A percentile compares a stretch with the other conserved stretches of the same genome.
phyloP scores from a whole-genome alignment of 2,888 invertebrate species.

The Acleris literana region DNA sequence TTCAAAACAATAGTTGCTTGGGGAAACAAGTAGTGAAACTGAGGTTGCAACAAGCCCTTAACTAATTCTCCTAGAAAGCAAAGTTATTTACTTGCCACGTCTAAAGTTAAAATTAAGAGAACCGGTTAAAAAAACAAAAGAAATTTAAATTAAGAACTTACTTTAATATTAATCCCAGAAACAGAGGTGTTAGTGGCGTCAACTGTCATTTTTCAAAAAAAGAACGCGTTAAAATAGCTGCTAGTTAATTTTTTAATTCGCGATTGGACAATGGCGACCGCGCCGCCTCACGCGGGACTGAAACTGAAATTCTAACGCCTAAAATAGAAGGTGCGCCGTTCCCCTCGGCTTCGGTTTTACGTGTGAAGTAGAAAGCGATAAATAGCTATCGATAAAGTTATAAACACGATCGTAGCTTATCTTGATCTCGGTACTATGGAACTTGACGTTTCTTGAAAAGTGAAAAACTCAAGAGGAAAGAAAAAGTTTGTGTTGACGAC shows the following conservation, averaged over 20 bases:
- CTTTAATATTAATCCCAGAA: constrained; percentile 77
- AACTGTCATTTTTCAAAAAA: constrained; percentile 58
- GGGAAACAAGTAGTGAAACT: constrained; percentile 5
- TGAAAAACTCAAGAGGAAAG: neutral
- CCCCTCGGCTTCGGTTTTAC: constrained; percentile 61
- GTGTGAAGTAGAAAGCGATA: constrained; percentile 58
- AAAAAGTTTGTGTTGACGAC: no score
- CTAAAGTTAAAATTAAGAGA: neutral
- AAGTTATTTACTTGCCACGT: constrained; percentile 1
- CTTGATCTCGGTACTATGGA: constrained; percentile 16
- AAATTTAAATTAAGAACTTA: constrained; percentile 52
- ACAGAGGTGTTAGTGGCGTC: constrained; percentile 61
- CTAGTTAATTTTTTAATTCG: constrained; percentile 40
- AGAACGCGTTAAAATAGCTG: constrained; percentile 18
- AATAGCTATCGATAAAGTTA: constrained; percentile 42
- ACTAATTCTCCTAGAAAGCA: neutral
- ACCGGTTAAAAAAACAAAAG: neutral
- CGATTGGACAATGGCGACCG: constrained; percentile 60
- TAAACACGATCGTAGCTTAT: constrained; percentile 25
- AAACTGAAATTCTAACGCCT: constrained; percentile 76
- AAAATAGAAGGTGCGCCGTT: constrained; percentile 73
- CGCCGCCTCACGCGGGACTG: constrained; percentile 69
- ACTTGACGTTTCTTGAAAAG: neutral
- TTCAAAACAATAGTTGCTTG: constrained; percentile 25
- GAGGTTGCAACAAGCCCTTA: neutral